These are phyloP conservation scores for Elgonia sp. DNA, from an alignment of 2,888 invertebrate species.

Conservation along the genomic window DNA sequence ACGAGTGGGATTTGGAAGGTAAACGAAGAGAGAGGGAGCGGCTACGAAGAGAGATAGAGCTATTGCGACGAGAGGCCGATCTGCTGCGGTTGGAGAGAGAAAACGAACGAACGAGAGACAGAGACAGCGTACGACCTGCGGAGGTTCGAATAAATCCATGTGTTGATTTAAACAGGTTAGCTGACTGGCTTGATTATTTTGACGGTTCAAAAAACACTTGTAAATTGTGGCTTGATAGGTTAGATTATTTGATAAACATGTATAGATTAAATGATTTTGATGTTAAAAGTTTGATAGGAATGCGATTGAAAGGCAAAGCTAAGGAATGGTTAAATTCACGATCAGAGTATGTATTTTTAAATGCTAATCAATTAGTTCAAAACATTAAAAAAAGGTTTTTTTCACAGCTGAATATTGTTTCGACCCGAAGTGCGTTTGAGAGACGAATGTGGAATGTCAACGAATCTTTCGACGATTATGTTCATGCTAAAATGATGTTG, in stretches of 20 bases:
- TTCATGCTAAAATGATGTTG: constrained; percentile 73
- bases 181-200: constrained; percentile 67
- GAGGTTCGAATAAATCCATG: neutral
- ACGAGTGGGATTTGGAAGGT: too few relatives aligned
- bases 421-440: constrained; percentile 72
- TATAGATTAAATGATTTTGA: constrained; percentile 63
- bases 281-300: constrained; percentile 67
- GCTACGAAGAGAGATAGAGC: constrained; percentile 22
- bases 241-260: constrained; percentile 55
- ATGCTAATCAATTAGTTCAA: constrained; percentile 39
- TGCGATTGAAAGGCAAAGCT: constrained; percentile 67
- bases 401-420: constrained; percentile 61
- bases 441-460: constrained; percentile 62
- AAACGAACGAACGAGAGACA: neutral
- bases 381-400: constrained; percentile 71
- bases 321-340: constrained; percentile 75
- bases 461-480: constrained; percentile 75
- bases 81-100: constrained; percentile 29
- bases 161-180: constrained; percentile 37
- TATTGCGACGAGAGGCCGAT: constrained; percentile 46
- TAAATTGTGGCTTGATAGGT: constrained; percentile 68
- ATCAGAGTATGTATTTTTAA: constrained; percentile 62
- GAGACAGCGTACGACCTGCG: neutral
- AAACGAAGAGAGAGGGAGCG: constrained; percentile 25
- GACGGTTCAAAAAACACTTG: constrained; percentile 62